Percentiles rank a stretch among this genome's conserved stretches.
These are phyloP conservation scores for Lycaena phlaeas DNA, from an alignment of 2,888 invertebrate genomes.

Conservation along the genomic window DNA sequence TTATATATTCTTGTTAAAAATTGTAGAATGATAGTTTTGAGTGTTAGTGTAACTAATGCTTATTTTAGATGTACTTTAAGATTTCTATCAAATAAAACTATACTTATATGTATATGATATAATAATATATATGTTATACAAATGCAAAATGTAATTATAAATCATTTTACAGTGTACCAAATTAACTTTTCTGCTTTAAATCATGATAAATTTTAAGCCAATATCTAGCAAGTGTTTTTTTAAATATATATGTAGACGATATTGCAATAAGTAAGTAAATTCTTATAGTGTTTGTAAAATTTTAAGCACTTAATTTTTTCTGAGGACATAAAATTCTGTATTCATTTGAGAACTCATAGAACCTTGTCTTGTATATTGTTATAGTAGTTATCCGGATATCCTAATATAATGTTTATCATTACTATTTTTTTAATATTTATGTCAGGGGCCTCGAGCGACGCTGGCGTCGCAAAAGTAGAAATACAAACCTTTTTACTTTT, in stretches of 20 bases:
- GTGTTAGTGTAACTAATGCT: slow-evolving; percentile 38
- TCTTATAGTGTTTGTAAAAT: too few relatives aligned
- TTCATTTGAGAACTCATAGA: too few relatives aligned
- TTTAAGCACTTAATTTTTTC: too few relatives aligned
- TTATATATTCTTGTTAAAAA: slow-evolving; percentile 8
- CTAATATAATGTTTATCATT: too few relatives aligned
- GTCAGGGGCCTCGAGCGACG: slow-evolving; percentile 38
- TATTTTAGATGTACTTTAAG: slow-evolving; percentile 18
- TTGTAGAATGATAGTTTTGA: slow-evolving; percentile 21
- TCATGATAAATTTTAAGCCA: too few relatives aligned
- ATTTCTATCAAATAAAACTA: not conserved
- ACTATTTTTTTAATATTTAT: not conserved
- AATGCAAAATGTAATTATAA: not conserved
- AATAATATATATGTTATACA: not conserved
- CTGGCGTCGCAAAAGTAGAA: slow-evolving; percentile 71
- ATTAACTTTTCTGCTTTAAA: too few relatives aligned
- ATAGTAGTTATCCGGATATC: too few relatives aligned
- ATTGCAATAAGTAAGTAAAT: too few relatives aligned
- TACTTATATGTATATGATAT: not conserved
- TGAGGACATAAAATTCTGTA: too few relatives aligned
- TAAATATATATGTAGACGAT: too few relatives aligned
- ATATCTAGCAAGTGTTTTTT: not conserved
- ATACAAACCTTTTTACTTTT: slow-evolving; percentile 70
- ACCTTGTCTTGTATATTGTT: too few relatives aligned
- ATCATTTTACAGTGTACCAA: too few relatives aligned